Percentiles rank a stretch among this genome's conserved stretches.
phyloP scores from a whole-genome alignment of 23 tunicate species.

The Clavelina lepadiformis region DNA sequence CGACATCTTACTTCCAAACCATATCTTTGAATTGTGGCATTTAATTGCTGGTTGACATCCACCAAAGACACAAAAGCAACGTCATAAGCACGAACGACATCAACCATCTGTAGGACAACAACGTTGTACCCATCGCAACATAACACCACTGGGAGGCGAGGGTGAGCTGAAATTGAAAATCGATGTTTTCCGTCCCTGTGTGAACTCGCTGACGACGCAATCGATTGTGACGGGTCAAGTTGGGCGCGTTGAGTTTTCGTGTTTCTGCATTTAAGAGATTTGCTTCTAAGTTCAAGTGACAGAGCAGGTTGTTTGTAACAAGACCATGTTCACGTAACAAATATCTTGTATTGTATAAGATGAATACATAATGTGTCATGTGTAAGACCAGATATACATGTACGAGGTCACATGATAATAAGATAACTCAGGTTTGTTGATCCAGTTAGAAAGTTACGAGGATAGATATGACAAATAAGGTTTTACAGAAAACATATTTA shows the following conservation, averaged over 20 bases:
- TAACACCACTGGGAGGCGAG: slow-evolving; percentile 55
- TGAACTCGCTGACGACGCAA: slow-evolving; percentile 50
- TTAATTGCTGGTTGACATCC: slow-evolving; percentile 36
- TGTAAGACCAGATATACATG: too few species aligned
- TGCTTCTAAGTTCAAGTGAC: not conserved
- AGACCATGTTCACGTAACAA: too few species aligned
- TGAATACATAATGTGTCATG: not conserved
- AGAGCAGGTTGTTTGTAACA: not conserved
- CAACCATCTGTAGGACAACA: slow-evolving; percentile 47
- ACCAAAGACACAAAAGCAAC: slow-evolving; percentile 38
- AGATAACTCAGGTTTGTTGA: too few species aligned
- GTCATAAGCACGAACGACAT: slow-evolving; percentile 31
- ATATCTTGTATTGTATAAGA: not conserved
- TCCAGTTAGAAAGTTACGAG: too few species aligned
- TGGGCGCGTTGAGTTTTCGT: too few species aligned
- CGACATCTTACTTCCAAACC: slow-evolving; percentile 41
- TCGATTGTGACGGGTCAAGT: slow-evolving; percentile 22
- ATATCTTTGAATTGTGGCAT: slow-evolving; percentile 13
- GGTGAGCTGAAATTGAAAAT: slow-evolving; percentile 72
- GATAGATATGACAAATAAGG: too few species aligned
- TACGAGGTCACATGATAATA: too few species aligned
- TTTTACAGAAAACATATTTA: too few species aligned
- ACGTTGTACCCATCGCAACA: slow-evolving; percentile 81
- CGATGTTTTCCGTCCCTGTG: slow-evolving; percentile 34
- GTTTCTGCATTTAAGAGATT: not conserved